phyloP scores from a whole-genome alignment of 2,888 invertebrate species.

The Notocelia uddmanniana region DNA sequence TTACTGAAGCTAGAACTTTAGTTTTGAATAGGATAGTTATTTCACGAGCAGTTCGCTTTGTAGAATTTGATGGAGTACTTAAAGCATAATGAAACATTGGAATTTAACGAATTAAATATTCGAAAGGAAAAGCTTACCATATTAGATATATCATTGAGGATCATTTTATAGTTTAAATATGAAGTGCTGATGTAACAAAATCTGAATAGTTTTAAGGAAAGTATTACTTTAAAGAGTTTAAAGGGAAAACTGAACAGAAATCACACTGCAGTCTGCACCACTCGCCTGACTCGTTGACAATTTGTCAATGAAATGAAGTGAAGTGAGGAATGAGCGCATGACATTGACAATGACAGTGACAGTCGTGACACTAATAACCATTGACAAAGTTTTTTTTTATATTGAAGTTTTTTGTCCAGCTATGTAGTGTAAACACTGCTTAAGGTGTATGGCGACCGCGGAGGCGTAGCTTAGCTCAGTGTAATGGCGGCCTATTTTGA shows the following conservation, averaged over 20 bases:
- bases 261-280: not conserved
- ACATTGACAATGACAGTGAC: not conserved
- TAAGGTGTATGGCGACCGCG: not conserved
- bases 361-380: not conserved
- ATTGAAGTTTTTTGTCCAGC: not conserved
- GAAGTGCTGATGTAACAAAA: not conserved
- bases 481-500: no score
- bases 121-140: conserved; percentile 50
- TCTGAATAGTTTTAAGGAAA: conserved; percentile 3
- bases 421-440: not conserved
- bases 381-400: conserved; percentile 9
- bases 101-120: conserved; percentile 8
- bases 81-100: conserved; percentile 17
- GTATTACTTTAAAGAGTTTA: conserved; percentile 1
- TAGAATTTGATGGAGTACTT: not conserved
- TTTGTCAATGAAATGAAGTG: no score
- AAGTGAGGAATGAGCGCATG: no score
- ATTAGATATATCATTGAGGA: conserved; percentile 54
- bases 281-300: not conserved
- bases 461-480: no score
- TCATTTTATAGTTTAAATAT: conserved; percentile 48
- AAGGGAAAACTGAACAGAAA: not conserved
- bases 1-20: not conserved
- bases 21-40: not conserved
- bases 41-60: not conserved